Percentiles rank a stretch among this genome's conserved stretches.
Conservation (phyloP, 2,113 vertebrate species). For the Eudyptes chrysolophus region DNA sequence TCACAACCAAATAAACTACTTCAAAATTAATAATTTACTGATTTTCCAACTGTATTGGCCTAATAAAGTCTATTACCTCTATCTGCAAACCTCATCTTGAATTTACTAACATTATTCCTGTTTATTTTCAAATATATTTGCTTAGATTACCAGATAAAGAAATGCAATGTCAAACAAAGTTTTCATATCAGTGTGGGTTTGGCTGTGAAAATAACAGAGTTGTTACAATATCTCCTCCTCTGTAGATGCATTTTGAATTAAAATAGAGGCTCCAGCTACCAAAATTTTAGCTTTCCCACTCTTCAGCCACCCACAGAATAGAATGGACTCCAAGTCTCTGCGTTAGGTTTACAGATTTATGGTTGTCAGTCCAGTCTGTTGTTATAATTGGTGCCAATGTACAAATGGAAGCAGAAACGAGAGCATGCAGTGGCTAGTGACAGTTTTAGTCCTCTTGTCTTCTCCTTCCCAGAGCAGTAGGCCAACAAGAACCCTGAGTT, state of each 20-base stretch:
- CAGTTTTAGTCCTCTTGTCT: not conserved
- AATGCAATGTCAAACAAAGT: not conserved
- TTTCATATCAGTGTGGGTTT: not conserved
- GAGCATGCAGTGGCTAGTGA: not conserved
- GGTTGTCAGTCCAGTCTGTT: not conserved
- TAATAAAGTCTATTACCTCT: not conserved
- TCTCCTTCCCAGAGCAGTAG: not conserved
- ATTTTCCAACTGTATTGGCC: not conserved
- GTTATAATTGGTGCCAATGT: not conserved
- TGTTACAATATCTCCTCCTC: not conserved
- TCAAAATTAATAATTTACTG: not conserved
- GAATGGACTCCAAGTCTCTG: not conserved
- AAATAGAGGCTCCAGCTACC: not conserved
- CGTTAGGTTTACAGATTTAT: not conserved
- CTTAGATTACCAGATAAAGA: not conserved
- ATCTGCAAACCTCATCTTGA: not conserved
- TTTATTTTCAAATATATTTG: not conserved
- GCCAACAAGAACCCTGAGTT: not conserved
- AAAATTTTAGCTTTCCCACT: not conserved
- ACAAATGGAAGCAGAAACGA: not conserved
- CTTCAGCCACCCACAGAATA: not conserved
- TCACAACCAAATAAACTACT: not conserved
- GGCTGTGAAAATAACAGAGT: not conserved
- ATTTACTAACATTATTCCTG: not conserved
- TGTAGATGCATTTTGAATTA: not conserved